Conservation (phyloP, 1,140 invertebrate species). For the Anoplophora glabripennis region DNA sequence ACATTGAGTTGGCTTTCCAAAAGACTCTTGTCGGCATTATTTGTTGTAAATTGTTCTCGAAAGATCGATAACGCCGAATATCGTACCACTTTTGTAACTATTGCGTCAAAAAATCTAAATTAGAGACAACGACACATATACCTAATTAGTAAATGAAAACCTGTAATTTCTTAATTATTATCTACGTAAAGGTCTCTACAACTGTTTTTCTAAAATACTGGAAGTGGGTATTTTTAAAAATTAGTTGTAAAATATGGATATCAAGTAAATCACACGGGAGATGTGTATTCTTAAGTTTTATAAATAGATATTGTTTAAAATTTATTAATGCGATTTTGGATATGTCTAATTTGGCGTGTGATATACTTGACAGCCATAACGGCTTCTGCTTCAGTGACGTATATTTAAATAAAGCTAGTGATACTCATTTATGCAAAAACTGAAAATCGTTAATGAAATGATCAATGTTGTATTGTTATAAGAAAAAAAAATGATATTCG, state of each 20-base stretch:
- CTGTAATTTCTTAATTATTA: slow-evolving; percentile 29
- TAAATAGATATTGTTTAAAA: neutral
- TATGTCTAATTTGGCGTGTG: neutral
- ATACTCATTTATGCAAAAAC: slow-evolving; percentile 39
- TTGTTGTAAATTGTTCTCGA: neutral
- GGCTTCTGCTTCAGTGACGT: slow-evolving; percentile 40
- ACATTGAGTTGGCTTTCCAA: no score
- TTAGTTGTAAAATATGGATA: slow-evolving; percentile 7
- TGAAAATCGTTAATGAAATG: slow-evolving; percentile 41
- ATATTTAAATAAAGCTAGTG: slow-evolving; percentile 40
- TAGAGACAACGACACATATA: slow-evolving; percentile 49
- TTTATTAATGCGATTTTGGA: neutral
- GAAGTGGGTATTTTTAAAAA: slow-evolving; percentile 8
- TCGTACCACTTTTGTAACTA: slow-evolving; percentile 24
- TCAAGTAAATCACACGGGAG: neutral
- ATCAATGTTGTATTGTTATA: slow-evolving; percentile 50
- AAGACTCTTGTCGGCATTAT: no score
- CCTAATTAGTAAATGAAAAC: slow-evolving; percentile 24
- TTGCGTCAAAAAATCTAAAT: slow-evolving; percentile 36
- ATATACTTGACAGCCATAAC: slow-evolving; percentile 6
- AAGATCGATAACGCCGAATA: slow-evolving; percentile 24
- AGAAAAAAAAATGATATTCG: slow-evolving; percentile 43
- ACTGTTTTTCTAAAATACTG: slow-evolving; percentile 1
- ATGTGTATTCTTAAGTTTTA: no score
- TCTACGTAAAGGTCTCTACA: slow-evolving; percentile 14